These are phyloP conservation scores for Cinclus cinclus DNA, from an alignment of 2,113 vertebrate genomes.

Conservation along the genomic window DNA sequence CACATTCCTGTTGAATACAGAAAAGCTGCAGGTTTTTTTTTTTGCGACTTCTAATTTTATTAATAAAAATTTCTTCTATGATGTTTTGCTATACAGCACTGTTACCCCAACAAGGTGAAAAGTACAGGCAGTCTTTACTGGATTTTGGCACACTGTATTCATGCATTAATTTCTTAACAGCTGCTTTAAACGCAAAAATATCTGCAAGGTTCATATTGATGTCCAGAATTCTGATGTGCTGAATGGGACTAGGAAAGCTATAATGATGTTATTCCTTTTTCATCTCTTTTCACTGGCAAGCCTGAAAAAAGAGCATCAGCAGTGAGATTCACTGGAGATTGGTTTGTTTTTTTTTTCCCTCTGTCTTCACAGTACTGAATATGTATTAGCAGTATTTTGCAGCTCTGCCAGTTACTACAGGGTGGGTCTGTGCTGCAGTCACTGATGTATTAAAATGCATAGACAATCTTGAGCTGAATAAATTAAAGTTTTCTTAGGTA, in stretches of 20 bases:
- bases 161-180: not conserved
- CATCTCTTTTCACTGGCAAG: not conserved
- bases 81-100: not conserved
- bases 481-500: not conserved
- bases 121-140: not conserved
- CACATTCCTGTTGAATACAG: not conserved
- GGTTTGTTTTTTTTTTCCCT: not conserved
- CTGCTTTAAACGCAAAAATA: not conserved
- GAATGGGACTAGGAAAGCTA: not conserved
- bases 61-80: not conserved
- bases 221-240: not conserved
- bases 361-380: not conserved
- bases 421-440: not conserved
- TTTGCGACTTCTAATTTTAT: not conserved
- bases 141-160: not conserved
- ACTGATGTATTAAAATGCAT: not conserved
- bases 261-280: not conserved
- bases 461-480: not conserved
- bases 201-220: not conserved
- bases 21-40: not conserved
- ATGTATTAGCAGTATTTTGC: not conserved
- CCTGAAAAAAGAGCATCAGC: not conserved
- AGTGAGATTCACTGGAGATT: not conserved
- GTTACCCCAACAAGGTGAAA: not conserved
- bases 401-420: not conserved